phyloP scores from a whole-genome alignment of 2,888 invertebrate species.

The Luperina testacea region DNA sequence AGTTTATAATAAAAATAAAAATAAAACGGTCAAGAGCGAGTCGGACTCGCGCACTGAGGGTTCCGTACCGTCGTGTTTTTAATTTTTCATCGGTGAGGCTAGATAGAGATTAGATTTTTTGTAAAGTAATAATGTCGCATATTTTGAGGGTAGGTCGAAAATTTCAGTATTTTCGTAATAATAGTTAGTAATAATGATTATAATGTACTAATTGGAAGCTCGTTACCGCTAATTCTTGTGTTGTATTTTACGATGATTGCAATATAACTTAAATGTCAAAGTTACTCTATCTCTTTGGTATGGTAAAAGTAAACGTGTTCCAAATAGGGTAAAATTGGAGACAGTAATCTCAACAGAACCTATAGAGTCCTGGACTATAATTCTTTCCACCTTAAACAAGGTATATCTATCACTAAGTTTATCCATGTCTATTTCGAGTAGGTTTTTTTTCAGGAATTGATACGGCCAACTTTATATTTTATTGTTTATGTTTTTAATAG shows the following conservation, averaged over 20 bases:
- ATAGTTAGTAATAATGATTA: background rate
- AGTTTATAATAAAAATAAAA: background rate
- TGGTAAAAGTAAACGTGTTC: background rate
- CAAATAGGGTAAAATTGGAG: background rate
- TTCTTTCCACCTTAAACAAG: background rate
- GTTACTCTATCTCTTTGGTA: background rate
- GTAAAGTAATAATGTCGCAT: background rate
- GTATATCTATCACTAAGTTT: background rate
- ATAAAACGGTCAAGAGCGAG: too few species aligned
- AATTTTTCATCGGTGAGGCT: too few species aligned
- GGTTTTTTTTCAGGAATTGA: background rate
- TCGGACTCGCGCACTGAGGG: too few species aligned
- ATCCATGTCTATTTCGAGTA: background rate
- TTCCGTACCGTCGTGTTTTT: too few species aligned
- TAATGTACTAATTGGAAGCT: background rate
- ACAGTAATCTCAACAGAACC: background rate
- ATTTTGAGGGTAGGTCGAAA: background rate
- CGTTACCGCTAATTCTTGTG: background rate
- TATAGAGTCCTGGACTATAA: background rate
- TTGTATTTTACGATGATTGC: background rate
- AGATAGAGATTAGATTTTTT: too few species aligned
- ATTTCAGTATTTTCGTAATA: background rate
- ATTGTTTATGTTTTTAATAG: background rate
- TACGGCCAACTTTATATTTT: background rate
- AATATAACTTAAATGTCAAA: background rate